These are phyloP conservation scores for Gambusia affinis DNA, from an alignment of 2,113 vertebrate species.

Conservation along the genomic window DNA sequence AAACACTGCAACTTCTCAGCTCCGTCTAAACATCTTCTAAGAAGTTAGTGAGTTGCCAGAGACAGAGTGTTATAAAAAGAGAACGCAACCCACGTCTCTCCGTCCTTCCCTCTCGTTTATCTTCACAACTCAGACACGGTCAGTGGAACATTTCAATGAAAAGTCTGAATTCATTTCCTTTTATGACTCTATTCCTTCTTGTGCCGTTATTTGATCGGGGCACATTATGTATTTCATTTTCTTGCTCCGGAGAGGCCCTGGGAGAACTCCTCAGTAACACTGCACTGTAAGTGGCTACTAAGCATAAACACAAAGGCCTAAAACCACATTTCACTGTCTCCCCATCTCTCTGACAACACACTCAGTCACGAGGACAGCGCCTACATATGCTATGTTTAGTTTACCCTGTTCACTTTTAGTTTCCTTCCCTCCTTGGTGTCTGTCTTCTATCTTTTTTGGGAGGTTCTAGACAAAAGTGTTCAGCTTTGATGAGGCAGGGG, in stretches of 20 bases:
- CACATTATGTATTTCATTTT: slow-evolving; percentile 68
- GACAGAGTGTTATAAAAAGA: neutral
- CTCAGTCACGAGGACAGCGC: neutral
- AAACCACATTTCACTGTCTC: slow-evolving; percentile 39
- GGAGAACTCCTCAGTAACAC: slow-evolving; percentile 54
- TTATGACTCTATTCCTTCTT: slow-evolving; percentile 46
- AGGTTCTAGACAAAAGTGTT: slow-evolving; percentile 36
- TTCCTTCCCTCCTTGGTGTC: slow-evolving; percentile 2
- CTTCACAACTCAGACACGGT: slow-evolving; percentile 15
- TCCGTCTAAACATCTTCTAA: neutral
- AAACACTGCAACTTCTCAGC: neutral
- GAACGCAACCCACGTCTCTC: slow-evolving; percentile 14
- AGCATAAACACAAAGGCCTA: slow-evolving; percentile 35
- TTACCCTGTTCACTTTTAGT: neutral
- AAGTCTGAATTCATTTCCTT: slow-evolving; percentile 61
- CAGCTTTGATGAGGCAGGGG: slow-evolving; percentile 11
- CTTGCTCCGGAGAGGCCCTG: slow-evolving; percentile 52
- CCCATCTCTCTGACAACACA: neutral
- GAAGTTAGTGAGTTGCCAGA: neutral
- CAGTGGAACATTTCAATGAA: slow-evolving; percentile 54
- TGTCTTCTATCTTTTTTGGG: slow-evolving; percentile 1
- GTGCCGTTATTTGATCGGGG: slow-evolving; percentile 63
- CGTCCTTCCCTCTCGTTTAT: slow-evolving; percentile 1
- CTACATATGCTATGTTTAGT: neutral
- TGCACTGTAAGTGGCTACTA: slow-evolving; percentile 61